phyloP scores from a whole-genome alignment of 2,113 vertebrate genomes.

The Anarrhichthys ocellatus region DNA sequence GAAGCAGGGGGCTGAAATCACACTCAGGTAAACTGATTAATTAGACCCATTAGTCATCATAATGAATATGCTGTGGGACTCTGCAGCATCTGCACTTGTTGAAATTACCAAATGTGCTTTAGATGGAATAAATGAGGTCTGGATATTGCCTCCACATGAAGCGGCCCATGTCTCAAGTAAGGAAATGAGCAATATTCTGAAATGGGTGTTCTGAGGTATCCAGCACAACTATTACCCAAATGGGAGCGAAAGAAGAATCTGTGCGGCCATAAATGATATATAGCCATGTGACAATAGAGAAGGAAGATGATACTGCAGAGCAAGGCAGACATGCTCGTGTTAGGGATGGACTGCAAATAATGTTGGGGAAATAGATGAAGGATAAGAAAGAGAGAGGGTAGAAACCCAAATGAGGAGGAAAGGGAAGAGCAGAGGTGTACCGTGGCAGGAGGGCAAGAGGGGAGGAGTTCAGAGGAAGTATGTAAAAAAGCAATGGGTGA shows the following conservation, averaged over 20 bases:
- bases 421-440: slow-evolving; percentile 16
- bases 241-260: slow-evolving; percentile 35
- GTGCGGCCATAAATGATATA: slow-evolving; percentile 31
- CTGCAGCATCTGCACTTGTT: slow-evolving; percentile 42
- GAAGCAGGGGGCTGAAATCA: slow-evolving; percentile 18
- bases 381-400: slow-evolving; percentile 5
- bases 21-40: slow-evolving; percentile 42
- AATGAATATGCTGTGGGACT: slow-evolving; percentile 43
- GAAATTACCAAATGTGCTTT: slow-evolving; percentile 52
- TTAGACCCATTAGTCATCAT: slow-evolving; percentile 49
- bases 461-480: slow-evolving; percentile 20
- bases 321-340: not conserved
- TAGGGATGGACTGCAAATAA: slow-evolving; percentile 20
- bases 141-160: slow-evolving; percentile 48
- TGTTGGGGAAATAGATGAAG: slow-evolving; percentile 7
- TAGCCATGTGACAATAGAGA: slow-evolving; percentile 26
- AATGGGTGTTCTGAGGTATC: slow-evolving; percentile 51
- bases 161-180: slow-evolving; percentile 40
- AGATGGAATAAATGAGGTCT: slow-evolving; percentile 52
- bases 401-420: slow-evolving; percentile 38
- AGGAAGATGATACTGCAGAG: slow-evolving; percentile 28
- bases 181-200: slow-evolving; percentile 61
- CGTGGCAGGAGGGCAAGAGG: slow-evolving; percentile 13
- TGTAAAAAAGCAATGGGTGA: slow-evolving; percentile 39
- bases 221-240: slow-evolving; percentile 41